Percentiles rank a stretch among this genome's conserved stretches.
Conservation (phyloP, 1,140 invertebrate genomes). For the Aricia agestis region DNA sequence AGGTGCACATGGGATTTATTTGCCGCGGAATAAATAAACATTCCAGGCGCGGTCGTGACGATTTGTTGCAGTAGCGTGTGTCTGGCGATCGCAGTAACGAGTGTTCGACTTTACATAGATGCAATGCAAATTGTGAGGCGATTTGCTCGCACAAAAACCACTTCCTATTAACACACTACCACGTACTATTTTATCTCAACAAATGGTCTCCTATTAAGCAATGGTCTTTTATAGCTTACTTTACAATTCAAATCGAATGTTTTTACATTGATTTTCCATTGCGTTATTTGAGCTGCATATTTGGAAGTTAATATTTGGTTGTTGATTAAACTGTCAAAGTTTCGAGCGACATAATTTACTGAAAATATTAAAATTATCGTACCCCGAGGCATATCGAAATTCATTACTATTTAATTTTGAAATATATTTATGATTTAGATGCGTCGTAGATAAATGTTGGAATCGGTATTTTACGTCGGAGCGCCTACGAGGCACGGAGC, state of each 20-base stretch:
- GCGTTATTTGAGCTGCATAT: not conserved
- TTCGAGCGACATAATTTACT: not conserved
- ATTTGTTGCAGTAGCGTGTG: constrained; percentile 39
- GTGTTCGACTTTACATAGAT: constrained; percentile 54
- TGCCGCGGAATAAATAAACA: constrained; percentile 28
- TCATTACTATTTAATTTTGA: constrained; percentile 10
- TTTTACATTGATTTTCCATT: not conserved
- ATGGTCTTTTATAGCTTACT: constrained; percentile 7
- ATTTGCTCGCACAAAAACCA: constrained; percentile 52
- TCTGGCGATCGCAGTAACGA: constrained; percentile 37
- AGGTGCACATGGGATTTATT: constrained; percentile 11
- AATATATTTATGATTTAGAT: constrained; percentile 3
- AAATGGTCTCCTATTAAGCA: constrained; percentile 9
- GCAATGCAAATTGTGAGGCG: constrained; percentile 57
- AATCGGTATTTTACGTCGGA: not conserved
- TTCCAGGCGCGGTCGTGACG: constrained; percentile 43
- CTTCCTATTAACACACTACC: constrained; percentile 27
- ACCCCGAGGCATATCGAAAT: not conserved
- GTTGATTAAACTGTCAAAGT: too few relatives aligned
- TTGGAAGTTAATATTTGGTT: too few relatives aligned
- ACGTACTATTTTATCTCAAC: constrained; percentile 25
- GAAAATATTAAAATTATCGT: not conserved
- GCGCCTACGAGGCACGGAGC: constrained; percentile 35
- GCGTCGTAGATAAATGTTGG: not conserved
- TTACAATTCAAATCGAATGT: not conserved